Base-by-base conservation (phyloP, 2,888 invertebrate genomes). In the Diaphora mendica region DNA sequence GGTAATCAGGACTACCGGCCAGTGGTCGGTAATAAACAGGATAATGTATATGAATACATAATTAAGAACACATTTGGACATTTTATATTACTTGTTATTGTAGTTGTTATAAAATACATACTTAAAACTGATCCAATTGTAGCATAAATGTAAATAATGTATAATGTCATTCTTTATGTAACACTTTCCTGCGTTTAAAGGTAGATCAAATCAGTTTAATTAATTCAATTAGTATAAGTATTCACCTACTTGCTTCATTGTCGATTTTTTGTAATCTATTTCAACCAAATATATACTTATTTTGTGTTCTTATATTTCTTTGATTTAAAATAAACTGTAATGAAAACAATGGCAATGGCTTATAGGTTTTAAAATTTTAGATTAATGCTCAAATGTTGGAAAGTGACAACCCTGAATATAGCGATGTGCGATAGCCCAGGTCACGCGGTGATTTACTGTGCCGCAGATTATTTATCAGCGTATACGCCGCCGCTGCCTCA, bases 361-460 rank as follows among this genome's bases (percentile, higher is more conserved):
- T 51, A n/a, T 26, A 59, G 11, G 3, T n/a, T 13, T 26, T 59
- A 26, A 59, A 11, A 11, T 11, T 26, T 59, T 59, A 15, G 4
- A 59, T 15, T 26, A n/a, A 55, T 1, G 15, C 59, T 1, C 23
- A 64, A 62, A 59, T 73, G 39, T 42, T 30, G 23, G 13, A 51
- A 26, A 59, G 76, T 74, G 74, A 74, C 84, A 87, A 44, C 88
- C 88, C 86, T 88, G 72, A 69, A 73, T 79, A 79, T 73, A 74
- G 77, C 79, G 88, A 89, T 88, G 83, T 81, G 79, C 82, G 92
- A 91, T 91, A 90, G 85, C 79, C 75, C 80, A 77, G 88, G 91
- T 90, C 90, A 86, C 87, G 80, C 73, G 64, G 85, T 92, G 91
- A 92, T 91, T 92, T 92, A 92, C 89, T 79, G 89, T 79, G 77